A percentile compares a stretch with the other conserved stretches of the same genome.
Evolutionary conservation across 2,113 vertebrate species (phyloP).

Genomic region (Oxyruncus cristatus): DNA sequence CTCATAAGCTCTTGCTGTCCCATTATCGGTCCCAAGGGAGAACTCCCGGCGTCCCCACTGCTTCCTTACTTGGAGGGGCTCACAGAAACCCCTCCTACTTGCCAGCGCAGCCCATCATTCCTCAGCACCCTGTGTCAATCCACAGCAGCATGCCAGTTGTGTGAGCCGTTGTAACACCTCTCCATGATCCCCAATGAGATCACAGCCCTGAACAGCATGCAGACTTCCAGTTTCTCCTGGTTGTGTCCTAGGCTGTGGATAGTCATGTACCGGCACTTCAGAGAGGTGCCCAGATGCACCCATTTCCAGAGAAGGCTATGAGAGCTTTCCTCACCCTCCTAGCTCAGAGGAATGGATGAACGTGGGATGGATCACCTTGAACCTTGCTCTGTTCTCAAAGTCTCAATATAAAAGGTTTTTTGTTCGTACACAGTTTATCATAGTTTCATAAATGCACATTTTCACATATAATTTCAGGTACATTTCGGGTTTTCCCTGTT

Average conservation of each 20-base stretch:
- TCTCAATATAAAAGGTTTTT: background rate
- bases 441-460: background rate
- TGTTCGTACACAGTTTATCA: background rate
- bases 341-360: background rate
- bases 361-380: background rate
- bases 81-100: background rate
- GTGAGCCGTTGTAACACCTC: background rate
- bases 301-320: background rate
- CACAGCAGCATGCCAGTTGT: accelerated
- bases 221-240: background rate
- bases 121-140: background rate
- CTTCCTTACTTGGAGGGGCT: background rate
- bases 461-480: background rate
- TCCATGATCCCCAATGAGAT: accelerated
- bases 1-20: background rate
- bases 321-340: background rate
- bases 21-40: background rate
- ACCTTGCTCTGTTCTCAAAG: background rate
- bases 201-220: accelerated
- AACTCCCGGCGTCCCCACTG: background rate
- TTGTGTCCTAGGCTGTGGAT: background rate
- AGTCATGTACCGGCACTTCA: background rate
- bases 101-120: background rate
- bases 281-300: background rate
- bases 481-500: background rate